Percentiles rank a stretch among this genome's conserved stretches.
Conservation (phyloP, 2,113 vertebrate species). For the Lasiurus cinereus region DNA sequence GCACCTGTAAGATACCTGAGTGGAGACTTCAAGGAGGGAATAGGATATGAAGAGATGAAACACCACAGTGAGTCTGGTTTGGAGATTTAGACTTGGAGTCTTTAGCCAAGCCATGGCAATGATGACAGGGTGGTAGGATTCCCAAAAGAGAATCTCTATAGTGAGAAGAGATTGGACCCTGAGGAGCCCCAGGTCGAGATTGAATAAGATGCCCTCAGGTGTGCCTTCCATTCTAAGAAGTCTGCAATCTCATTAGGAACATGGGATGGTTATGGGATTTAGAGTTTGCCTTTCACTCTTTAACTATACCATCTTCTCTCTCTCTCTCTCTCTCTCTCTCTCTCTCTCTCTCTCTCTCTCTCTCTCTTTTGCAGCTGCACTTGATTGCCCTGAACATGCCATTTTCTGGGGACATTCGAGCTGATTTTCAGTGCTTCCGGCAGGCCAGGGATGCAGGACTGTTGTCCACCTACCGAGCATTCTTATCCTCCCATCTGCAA, state of each 20-base stretch:
- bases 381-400: slow-evolving; percentile 95
- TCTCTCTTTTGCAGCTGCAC: slow-evolving; percentile 89
- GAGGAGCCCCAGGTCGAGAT: background rate
- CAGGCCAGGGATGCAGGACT: slow-evolving; percentile 95
- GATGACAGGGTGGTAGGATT: background rate
- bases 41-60: background rate
- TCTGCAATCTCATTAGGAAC: background rate
- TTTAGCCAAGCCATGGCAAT: background rate
- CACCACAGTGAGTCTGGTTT: background rate
- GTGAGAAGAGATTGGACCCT: background rate
- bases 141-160: background rate
- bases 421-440: slow-evolving; percentile 94
- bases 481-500: slow-evolving; percentile 94
- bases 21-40: background rate
- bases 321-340: background rate
- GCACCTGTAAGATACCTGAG: background rate
- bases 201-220: background rate
- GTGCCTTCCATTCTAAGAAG: background rate
- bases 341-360: background rate
- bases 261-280: fast-evolving
- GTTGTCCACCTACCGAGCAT: slow-evolving; percentile 93
- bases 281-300: background rate
- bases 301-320: background rate
- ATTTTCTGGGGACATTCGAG: slow-evolving; percentile 91
- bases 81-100: background rate